Base-by-base conservation (phyloP, 2,797 vertebrate species). In the Sebastes cheni region DNA sequence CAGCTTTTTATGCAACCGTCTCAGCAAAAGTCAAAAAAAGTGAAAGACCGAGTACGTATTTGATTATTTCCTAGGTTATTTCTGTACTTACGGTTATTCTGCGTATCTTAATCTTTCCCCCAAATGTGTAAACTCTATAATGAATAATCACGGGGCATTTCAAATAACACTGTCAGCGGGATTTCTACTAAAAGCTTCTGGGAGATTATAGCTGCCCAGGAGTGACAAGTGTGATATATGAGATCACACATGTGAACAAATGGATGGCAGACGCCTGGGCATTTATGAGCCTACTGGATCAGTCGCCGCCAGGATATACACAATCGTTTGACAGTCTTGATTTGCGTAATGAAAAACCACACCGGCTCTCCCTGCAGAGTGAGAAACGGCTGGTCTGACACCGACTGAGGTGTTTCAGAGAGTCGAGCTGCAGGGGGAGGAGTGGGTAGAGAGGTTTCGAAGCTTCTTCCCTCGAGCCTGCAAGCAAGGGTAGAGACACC, bases 231-330 rank as follows among this genome's bases (percentile, higher is more conserved):
- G 42, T 77, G 86, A 92, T 91, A 81, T 86, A 92, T 86, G 87
- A 89, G 84, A 91, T 91, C 82, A 86, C 86, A 85, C 87, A 86
- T 82, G 55, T 78, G 82, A 87, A 90, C 82, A 87, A 90, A 91
- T 82, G 89, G 78, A 84, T 76, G 80, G 79, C 83, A 88, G 89
- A 80, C 72, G 74, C 72, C 77, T 14, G 74, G 67, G 76, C 82
- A 73, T 89, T 91, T 86, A 86, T 82, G 84, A 85, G 84, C 65
- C 77, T 54, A 30, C 67, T 30, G 58, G 76, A 85, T 91, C 83
- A 72, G 76, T 56, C 77, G 36, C 56, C 20, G 1, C 58, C 23
- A 13, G 83, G 78, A 82, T 85, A 72, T 80, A 86, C 77, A 81
- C 82, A 68, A 75, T 65, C 23, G 8, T 86, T 77, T 82, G 87